These are phyloP conservation scores for Furnarius figulus DNA, from an alignment of 2,113 vertebrate species.

Conservation along the genomic window DNA sequence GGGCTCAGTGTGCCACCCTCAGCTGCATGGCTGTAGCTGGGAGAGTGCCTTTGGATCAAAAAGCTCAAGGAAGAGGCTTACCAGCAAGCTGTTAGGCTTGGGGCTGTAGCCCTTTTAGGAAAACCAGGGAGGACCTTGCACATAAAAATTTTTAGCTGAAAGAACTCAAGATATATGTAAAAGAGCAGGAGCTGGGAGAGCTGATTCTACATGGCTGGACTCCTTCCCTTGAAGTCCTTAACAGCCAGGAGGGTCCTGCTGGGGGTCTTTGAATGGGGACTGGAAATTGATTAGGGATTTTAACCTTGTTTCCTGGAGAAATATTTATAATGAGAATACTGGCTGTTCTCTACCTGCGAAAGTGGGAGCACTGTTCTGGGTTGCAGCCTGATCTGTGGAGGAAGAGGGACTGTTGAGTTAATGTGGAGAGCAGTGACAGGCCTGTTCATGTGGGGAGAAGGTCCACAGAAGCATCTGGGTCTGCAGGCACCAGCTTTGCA, in stretches of 20 bases:
- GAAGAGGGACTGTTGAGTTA: not conserved
- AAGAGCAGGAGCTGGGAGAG: not conserved
- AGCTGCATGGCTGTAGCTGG: rapidly evolving
- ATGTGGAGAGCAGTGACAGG: not conserved
- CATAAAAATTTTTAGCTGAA: not conserved
- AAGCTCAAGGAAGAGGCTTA: not conserved
- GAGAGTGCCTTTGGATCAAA: not conserved
- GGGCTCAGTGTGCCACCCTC: not conserved
- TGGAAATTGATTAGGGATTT: not conserved
- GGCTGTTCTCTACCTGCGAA: not conserved
- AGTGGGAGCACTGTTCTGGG: not conserved
- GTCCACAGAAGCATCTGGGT: not conserved
- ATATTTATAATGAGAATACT: rapidly evolving
- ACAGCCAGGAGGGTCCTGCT: not conserved
- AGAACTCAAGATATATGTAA: not conserved
- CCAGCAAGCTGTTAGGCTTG: not conserved
- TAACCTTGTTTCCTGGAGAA: not conserved
- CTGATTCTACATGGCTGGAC: not conserved
- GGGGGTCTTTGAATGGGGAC: not conserved
- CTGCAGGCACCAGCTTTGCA: not conserved
- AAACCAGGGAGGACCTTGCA: not conserved
- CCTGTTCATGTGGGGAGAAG: not conserved
- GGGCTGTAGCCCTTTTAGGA: not conserved
- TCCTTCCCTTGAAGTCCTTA: not conserved
- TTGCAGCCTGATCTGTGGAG: not conserved